phyloP scores from a whole-genome alignment of 92 coral and sea anemone genomes.

The Paramuricea clavata region DNA sequence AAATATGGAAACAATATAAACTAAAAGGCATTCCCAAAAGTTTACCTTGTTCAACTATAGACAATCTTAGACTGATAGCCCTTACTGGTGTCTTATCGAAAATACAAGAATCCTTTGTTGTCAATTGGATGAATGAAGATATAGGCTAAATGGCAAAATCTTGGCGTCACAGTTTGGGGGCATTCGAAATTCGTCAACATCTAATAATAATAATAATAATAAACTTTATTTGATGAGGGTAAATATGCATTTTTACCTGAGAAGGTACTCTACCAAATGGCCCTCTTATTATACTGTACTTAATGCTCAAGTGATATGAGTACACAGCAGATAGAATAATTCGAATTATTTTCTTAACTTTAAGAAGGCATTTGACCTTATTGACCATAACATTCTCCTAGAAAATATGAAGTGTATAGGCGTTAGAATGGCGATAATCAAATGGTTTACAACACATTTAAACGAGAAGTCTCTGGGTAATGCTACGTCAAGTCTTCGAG shows the following conservation, averaged over 20 bases:
- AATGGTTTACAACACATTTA: constrained; percentile 12
- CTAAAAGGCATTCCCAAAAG: not conserved
- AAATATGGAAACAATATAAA: constrained; percentile 2
- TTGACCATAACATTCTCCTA: not conserved
- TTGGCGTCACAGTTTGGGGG: not conserved
- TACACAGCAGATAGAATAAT: not conserved
- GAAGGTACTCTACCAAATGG: too few relatives aligned
- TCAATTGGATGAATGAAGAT: not conserved
- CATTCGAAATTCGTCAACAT: not conserved
- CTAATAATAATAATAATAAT: too few relatives aligned
- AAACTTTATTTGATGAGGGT: too few relatives aligned
- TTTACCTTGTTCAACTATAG: not conserved
- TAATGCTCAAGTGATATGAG: not conserved
- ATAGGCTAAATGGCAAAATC: not conserved
- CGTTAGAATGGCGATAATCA: constrained; percentile 11
- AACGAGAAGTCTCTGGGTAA: not conserved
- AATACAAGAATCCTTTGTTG: not conserved
- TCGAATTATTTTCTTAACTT: not conserved
- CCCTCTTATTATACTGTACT: not conserved
- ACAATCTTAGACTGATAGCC: not conserved
- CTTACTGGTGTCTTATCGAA: not conserved
- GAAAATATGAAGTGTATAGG: constrained; percentile 2
- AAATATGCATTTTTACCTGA: too few relatives aligned
- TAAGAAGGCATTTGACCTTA: not conserved
- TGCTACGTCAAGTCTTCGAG: not conserved